Evolutionary conservation across 2,113 vertebrate species (phyloP).

Genomic region (Barbus barbus): DNA sequence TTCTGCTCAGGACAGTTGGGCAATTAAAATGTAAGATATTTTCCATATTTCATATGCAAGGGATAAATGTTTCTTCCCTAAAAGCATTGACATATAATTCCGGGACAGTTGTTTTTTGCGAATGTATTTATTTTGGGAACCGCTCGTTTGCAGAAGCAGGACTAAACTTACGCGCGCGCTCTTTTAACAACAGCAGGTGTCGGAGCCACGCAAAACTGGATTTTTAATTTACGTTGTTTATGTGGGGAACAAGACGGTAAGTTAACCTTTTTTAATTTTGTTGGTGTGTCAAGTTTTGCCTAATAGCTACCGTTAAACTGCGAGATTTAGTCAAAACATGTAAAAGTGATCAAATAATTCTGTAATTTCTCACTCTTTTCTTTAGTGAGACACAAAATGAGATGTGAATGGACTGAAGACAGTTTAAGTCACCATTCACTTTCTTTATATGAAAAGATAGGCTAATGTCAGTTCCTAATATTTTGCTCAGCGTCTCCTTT

Average conservation of each 20-base stretch:
- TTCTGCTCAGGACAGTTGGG: background rate
- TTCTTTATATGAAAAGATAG: background rate
- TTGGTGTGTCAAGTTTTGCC: background rate
- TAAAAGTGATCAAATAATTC: too few species aligned
- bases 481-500: background rate
- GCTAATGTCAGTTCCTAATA: background rate
- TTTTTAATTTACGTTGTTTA: background rate
- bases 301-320: background rate
- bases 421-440: background rate
- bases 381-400: background rate
- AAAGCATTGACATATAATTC: background rate
- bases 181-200: slow-evolving; percentile 62
- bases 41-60: background rate
- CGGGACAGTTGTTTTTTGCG: background rate
- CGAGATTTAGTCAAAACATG: background rate
- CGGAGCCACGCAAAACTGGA: background rate
- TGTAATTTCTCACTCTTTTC: too few species aligned
- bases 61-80: background rate
- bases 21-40: background rate
- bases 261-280: background rate
- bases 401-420: background rate
- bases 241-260: slow-evolving; percentile 29
- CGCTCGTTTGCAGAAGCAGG: background rate
- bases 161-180: background rate
- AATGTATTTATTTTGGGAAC: background rate